Evolutionary conservation across 2,113 vertebrate species (phyloP).

Genomic region (Mobula birostris): DNA sequence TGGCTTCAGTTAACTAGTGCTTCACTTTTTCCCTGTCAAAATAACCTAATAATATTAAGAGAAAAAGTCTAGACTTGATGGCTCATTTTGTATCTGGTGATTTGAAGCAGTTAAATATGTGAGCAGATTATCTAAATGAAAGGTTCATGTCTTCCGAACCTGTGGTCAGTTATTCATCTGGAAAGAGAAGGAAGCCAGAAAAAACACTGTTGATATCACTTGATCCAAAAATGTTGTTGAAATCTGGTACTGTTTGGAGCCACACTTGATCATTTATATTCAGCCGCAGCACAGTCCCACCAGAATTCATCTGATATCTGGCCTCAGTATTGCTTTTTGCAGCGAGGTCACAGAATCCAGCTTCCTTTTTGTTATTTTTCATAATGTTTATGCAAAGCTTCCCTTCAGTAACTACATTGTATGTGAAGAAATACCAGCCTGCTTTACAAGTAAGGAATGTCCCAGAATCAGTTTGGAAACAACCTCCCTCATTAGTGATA

Average conservation of each 20-base stretch:
- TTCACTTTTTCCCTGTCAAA: not conserved
- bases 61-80: not conserved
- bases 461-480: not conserved
- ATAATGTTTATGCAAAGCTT: not conserved
- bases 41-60: not conserved
- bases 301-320: slow-evolving; percentile 9
- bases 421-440: slow-evolving; percentile 28
- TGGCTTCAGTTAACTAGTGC: not conserved
- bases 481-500: not conserved
- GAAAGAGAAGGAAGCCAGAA: slow-evolving; percentile 30
- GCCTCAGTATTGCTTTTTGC: too few species aligned
- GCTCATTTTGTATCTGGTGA: not conserved
- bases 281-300: not conserved
- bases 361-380: not conserved
- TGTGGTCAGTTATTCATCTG: not conserved
- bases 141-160: too few species aligned
- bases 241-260: not conserved
- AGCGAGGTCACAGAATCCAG: not conserved
- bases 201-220: not conserved
- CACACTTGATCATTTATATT: not conserved
- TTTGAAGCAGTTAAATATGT: not conserved
- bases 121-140: not conserved
- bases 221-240: not conserved
- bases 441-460: not conserved
- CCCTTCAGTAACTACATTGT: not conserved